Percentiles rank a stretch among this genome's conserved stretches.
phyloP scores from a whole-genome alignment of 1,140 invertebrate genomes.

The Trichonephila inaurata region DNA sequence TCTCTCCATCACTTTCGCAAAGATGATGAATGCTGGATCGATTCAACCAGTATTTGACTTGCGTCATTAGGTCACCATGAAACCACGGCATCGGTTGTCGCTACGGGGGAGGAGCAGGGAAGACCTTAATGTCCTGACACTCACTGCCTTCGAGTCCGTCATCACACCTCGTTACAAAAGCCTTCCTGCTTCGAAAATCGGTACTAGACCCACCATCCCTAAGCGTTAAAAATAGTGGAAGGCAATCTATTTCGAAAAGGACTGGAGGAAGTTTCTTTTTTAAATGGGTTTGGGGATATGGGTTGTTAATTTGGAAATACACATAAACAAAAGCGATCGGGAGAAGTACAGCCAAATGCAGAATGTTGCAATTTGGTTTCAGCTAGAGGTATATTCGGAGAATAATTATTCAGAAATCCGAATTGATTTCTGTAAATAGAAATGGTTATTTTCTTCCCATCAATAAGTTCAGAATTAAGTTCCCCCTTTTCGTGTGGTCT shows the following conservation, averaged over 20 bases:
- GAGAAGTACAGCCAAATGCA: background rate
- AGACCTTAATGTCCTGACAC: conserved; percentile 51
- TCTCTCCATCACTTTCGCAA: background rate
- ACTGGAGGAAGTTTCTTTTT: conserved; percentile 14
- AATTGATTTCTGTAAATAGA: background rate
- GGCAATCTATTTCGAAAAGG: conserved; percentile 30
- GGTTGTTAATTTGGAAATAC: conserved; percentile 31
- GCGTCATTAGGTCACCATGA: conserved; percentile 42
- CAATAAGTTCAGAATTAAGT: background rate
- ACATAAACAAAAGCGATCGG: conserved; percentile 20
- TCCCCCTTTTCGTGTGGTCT: background rate
- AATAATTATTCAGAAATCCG: background rate
- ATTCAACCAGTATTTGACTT: conserved; percentile 31
- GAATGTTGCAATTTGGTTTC: background rate
- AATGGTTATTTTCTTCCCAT: background rate
- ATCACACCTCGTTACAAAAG: conserved; percentile 39
- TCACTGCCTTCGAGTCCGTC: conserved; percentile 45
- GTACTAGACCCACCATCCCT: conserved; percentile 9
- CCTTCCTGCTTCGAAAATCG: conserved; percentile 51
- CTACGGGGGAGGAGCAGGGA: background rate
- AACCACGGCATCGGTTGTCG: conserved; percentile 32
- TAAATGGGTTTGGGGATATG: conserved; percentile 33
- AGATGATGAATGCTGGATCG: conserved; percentile 56
- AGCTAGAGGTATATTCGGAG: background rate
- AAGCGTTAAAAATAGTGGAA: conserved; percentile 28